Percentiles rank a stretch among this genome's conserved stretches.
Evolutionary conservation across 2,888 invertebrate species (phyloP).

Genomic region (Mimachlamys varia): DNA sequence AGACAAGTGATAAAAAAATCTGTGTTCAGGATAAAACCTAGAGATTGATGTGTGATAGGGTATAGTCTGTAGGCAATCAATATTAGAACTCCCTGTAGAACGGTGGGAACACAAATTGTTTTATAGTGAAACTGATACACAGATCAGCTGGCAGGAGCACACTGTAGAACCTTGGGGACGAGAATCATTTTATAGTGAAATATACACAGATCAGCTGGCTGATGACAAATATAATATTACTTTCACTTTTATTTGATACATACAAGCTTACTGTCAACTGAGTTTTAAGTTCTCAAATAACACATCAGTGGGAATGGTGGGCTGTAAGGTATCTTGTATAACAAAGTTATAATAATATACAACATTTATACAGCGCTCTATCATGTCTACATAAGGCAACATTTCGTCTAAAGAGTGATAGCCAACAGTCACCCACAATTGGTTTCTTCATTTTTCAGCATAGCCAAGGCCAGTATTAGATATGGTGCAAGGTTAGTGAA

Average conservation of each 20-base stretch:
- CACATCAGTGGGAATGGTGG: not conserved
- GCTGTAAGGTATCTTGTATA: not conserved
- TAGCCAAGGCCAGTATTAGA: no score
- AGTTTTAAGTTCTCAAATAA: not conserved
- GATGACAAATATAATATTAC: no score
- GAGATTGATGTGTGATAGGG: not conserved
- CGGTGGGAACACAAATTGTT: not conserved
- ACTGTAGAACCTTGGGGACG: not conserved
- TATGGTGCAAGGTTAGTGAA: no score
- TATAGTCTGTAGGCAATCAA: not conserved
- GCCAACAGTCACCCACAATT: no score
- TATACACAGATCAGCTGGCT: not conserved
- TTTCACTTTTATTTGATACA: no score
- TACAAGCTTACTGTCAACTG: not conserved
- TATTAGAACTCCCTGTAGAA: not conserved
- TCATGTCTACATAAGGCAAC: no score
- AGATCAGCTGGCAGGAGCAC: not conserved
- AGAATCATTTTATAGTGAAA: not conserved
- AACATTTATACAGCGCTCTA: no score
- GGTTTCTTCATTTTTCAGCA: no score
- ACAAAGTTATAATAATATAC: no score
- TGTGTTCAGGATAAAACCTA: not conserved
- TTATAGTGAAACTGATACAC: not conserved
- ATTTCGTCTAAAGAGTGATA: no score
- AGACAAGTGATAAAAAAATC: not conserved